These are phyloP conservation scores for Ooceraea biroi DNA, from an alignment of 1,140 invertebrate species.

Conservation along the genomic window DNA sequence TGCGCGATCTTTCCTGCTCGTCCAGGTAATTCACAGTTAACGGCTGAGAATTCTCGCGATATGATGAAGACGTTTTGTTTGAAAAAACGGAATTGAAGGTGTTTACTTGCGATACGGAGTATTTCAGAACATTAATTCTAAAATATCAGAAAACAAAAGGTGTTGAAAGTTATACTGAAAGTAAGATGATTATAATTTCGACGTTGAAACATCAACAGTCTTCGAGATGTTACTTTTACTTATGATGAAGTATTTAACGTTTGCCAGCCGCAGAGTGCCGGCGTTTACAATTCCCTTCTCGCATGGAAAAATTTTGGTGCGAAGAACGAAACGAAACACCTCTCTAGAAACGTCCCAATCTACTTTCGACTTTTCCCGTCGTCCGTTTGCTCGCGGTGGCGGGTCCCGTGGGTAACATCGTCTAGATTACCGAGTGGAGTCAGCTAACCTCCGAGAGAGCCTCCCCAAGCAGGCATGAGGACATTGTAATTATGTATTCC, in stretches of 20 bases:
- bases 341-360: slow-evolving; percentile 52
- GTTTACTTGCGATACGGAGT: not conserved
- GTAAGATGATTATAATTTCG: not conserved
- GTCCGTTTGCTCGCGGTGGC: slow-evolving; percentile 63
- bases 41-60: slow-evolving; percentile 29
- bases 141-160: not conserved
- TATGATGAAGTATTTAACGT: not conserved
- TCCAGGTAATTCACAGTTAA: slow-evolving; percentile 67
- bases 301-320: slow-evolving; percentile 42
- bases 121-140: not conserved
- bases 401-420: slow-evolving; percentile 73
- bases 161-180: too few relatives aligned
- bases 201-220: not conserved
- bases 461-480: slow-evolving; percentile 71
- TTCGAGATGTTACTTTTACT: not conserved
- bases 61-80: slow-evolving; percentile 15
- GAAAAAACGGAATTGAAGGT: not conserved
- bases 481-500: slow-evolving; percentile 79
- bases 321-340: not conserved
- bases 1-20: slow-evolving; percentile 39
- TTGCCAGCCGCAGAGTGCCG: not conserved
- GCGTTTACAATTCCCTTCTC: not conserved
- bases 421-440: slow-evolving; percentile 75
- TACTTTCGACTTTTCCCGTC: slow-evolving; percentile 71
- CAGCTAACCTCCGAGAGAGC: slow-evolving; percentile 74